A percentile compares a stretch with the other conserved stretches of the same genome.
These are phyloP conservation scores for Pseudobourletiella spinata DNA, from an alignment of 1,140 invertebrate genomes.

Conservation along the genomic window DNA sequence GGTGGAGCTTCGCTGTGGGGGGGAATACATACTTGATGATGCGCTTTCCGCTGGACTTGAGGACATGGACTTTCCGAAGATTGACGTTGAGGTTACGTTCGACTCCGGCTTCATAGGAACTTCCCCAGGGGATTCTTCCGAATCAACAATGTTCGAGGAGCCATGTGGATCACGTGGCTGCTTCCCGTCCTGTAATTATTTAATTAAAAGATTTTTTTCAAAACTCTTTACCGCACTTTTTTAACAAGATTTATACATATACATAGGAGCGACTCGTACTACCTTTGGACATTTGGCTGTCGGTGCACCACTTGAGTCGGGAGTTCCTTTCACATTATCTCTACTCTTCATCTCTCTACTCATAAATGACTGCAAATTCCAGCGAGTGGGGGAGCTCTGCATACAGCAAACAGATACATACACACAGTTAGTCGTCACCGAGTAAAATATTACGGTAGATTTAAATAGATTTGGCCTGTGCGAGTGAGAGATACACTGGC, in stretches of 20 bases:
- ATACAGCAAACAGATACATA: too few relatives aligned
- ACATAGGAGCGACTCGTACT: not conserved
- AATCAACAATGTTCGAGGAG: conserved; percentile 3
- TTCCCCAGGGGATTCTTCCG: conserved; percentile 14
- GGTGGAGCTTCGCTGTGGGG: too few relatives aligned
- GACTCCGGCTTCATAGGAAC: conserved; percentile 19
- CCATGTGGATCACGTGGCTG: not conserved
- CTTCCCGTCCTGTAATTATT: not conserved
- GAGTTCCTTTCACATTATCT: conserved; percentile 12
- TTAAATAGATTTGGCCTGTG: too few relatives aligned
- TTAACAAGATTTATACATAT: not conserved
- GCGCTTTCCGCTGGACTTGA: conserved; percentile 6
- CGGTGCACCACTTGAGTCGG: conserved; percentile 13
- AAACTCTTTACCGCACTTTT: not conserved
- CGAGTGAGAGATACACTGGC: too few relatives aligned
- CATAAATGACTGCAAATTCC: conserved; percentile 27
- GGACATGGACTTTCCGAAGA: conserved; percentile 36
- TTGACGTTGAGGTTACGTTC: conserved; percentile 23
- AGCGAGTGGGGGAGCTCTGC: conserved; percentile 26
- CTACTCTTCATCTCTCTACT: too few relatives aligned
- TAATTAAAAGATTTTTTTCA: not conserved
- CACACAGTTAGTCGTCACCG: too few relatives aligned
- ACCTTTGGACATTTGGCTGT: conserved; percentile 22
- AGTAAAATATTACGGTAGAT: too few relatives aligned
- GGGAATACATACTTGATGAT: too few relatives aligned